Evolutionary conservation across 2,113 vertebrate genomes (phyloP), one percentile per base, ranked within the genome.

Genomic region (Pampusana beccarii): DNA sequence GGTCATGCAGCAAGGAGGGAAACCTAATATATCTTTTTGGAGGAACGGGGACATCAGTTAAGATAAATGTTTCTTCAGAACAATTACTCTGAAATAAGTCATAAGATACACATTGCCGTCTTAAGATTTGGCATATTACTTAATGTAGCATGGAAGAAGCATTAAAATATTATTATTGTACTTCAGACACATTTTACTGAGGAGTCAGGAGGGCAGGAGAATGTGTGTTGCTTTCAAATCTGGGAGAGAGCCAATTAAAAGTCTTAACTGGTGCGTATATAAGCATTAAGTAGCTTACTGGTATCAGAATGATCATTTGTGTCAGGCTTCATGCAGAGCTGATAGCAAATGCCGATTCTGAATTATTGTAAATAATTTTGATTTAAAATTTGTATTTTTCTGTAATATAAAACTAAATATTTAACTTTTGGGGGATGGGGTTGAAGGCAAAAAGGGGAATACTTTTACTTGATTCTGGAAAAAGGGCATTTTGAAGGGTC

Each of bases 391-490:
- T 97, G 97, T 97, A 97, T 97, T 97, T 98, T 98, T 97, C 86
- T 97, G 97, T 98, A 98, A 97, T 94, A 97, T 97, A 97, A 98
- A 98, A 97, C 97, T 67, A 98, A 98, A 97, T 97, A 98, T 98
- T 95, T 98, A 96, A 97, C 94, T 97, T 95, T n/a, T 54, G 44
- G 86, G 92, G 86, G 80, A 24, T 16, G 91, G 83, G 92, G 73
- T 80, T 72, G 65, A 90, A 64, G 79, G 69, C 31, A 6, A 84
- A 90, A 86, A 67, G 83, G 84, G 46, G 83, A 97, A 89, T 90
- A 93, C 48, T 92, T 94, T 65, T 86, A 97, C 89, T 97, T 97
- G 95, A 89, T 91, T 97, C 88, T 98, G 92, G 95, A 84, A 94
- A 60, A 88, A 96, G 93, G 97, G 90, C 96, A 97, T 98, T 97